Percentiles rank a stretch among this genome's conserved stretches.
Evolutionary conservation across 1,140 invertebrate genomes (phyloP).

Genomic region (Drosophila nasuta): DNA sequence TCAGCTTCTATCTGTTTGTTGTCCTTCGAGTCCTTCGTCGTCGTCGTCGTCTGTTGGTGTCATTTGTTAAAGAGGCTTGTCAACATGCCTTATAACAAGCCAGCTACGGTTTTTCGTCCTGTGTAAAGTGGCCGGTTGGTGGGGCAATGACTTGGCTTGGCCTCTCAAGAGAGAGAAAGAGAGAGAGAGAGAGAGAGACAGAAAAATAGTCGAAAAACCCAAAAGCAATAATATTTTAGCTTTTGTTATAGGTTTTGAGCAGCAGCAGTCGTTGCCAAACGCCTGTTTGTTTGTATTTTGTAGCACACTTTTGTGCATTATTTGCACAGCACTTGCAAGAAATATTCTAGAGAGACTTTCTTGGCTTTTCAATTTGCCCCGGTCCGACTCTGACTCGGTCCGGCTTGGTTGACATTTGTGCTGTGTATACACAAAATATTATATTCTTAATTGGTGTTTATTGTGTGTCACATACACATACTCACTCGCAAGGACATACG

Average conservation of each 20-base stretch:
- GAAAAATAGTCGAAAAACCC: constrained; percentile 28
- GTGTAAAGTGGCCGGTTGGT: constrained; percentile 45
- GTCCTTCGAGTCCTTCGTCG: constrained; percentile 43
- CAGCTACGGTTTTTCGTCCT: constrained; percentile 61
- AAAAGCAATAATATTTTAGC: constrained; percentile 82
- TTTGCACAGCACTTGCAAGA: constrained; percentile 78
- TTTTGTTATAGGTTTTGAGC: constrained; percentile 75
- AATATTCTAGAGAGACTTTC: constrained; percentile 59
- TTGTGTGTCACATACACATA: constrained; percentile 75
- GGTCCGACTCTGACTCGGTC: background rate
- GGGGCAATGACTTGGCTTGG: background rate
- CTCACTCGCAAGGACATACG: constrained; percentile 15
- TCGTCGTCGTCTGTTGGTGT: constrained; percentile 75
- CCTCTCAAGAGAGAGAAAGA: background rate
- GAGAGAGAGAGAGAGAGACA: too few species aligned
- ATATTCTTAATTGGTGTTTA: constrained; percentile 83
- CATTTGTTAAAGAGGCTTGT: constrained; percentile 84
- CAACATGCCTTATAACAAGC: constrained; percentile 83
- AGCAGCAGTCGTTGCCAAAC: constrained; percentile 39
- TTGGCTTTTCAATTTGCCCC: constrained; percentile 77
- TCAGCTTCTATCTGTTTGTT: constrained; percentile 14
- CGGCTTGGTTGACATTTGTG: constrained; percentile 46
- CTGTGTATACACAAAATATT: constrained; percentile 79
- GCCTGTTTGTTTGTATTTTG: constrained; percentile 75
- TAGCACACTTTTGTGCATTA: constrained; percentile 80